Evolutionary conservation across 2,797 vertebrate species (phyloP), one percentile per base, ranked within the genome.

Genomic region (Lagodon rhomboides): DNA sequence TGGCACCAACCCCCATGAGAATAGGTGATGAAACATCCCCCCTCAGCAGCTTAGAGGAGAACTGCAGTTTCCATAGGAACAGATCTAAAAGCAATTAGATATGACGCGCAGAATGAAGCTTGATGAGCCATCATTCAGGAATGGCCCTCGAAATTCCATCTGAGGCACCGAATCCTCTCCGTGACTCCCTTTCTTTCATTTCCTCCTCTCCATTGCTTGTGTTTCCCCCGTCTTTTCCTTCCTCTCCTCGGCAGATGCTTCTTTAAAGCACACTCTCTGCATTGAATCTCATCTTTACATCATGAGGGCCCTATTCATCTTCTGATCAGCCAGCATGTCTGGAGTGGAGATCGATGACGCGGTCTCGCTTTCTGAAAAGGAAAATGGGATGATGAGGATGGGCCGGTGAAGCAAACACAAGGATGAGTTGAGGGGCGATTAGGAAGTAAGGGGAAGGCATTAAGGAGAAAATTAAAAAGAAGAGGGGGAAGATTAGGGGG

Each of bases 41-140:
- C 83, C 82, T 84, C 84, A 75, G 77, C 87, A 89, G 87, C 91
- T 92, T 89, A 77, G 91, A 91, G 89, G 89, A 91, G 83, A 90
- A 83, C 82, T 77, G 86, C 82, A 77, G 94, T 96, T 95, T 92
- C 95, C 94, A 95, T 95, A 93, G 95, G 89, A 95, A 95, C 94
- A 71, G 82, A 86, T 94, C 87, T 93, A 86, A 93, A 93, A 92
- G 90, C 91, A 93, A 95, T 94, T 93, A 95, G 84, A 91, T 75
- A 68, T 83, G 82, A 88, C 50, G 62, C 47, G 20, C 75, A 44
- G 73, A 91, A 92, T 85, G 68, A 77, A 66, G 83, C 86, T 81
- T 90, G 92, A 93, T 93, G 90, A 93, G 77, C 88, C 82, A 84
- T 93, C 84, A 80, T 90, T 92, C 85, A 82, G 84, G 75, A 91